Conservation (phyloP, 2,888 invertebrate genomes). For the Portevinia maculata region DNA sequence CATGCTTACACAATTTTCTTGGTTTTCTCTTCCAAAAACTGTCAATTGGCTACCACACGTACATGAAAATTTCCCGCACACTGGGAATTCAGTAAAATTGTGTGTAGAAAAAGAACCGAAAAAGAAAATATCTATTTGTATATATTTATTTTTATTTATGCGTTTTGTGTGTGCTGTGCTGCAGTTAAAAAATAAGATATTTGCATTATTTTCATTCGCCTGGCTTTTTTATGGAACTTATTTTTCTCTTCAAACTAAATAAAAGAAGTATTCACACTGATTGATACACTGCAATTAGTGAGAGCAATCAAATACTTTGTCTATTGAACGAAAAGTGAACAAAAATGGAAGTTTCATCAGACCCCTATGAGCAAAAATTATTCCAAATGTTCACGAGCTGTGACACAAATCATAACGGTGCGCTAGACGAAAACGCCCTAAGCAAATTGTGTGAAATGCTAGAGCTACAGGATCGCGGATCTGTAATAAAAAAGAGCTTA, state of each 20-base stretch:
- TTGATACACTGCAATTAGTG: conserved; percentile 42
- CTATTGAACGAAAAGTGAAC: conserved; percentile 51
- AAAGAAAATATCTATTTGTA: conserved; percentile 47
- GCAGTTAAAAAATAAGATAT: conserved; percentile 29
- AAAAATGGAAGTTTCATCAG: conserved; percentile 81
- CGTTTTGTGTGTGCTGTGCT: conserved; percentile 46
- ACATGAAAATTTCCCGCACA: conserved; percentile 61
- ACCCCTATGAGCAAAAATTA: conserved; percentile 92
- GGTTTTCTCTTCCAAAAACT: conserved; percentile 56
- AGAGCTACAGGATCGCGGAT: conserved; percentile 89
- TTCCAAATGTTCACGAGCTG: conserved; percentile 91
- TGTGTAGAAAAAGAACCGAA: conserved; percentile 52
- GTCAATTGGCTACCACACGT: conserved; percentile 65
- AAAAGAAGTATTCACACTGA: conserved; percentile 46
- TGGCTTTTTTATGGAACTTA: conserved; percentile 53
- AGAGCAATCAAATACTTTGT: conserved; percentile 47
- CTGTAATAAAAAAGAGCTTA: conserved; percentile 86
- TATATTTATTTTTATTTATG: conserved; percentile 56
- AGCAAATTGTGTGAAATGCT: conserved; percentile 89
- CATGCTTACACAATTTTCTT: conserved; percentile 10
- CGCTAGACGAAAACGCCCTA: conserved; percentile 87
- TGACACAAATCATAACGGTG: conserved; percentile 87
- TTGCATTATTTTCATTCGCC: conserved; percentile 30
- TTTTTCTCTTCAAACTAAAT: conserved; percentile 42
- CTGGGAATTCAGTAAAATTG: conserved; percentile 57